A percentile compares a stretch with the other conserved stretches of the same genome.
phyloP scores from a whole-genome alignment of 37 sponge, comb jelly and placozoan species.

The Chondrilla cf. caribensis region DNA sequence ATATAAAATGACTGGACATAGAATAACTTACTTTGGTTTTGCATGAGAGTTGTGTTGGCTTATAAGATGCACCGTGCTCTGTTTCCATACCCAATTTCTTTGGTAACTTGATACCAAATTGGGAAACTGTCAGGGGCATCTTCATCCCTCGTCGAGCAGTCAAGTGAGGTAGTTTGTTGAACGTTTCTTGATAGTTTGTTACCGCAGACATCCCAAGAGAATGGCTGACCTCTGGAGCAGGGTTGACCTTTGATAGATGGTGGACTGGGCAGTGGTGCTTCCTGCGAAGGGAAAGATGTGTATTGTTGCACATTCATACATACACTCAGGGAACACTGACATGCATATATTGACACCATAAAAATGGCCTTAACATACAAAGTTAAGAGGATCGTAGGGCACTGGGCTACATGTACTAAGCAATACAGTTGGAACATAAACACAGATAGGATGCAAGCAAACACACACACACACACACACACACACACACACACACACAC shows the following conservation, averaged over 20 bases:
- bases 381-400: no score
- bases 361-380: no score
- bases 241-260: not conserved
- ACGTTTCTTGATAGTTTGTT: not conserved
- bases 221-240: not conserved
- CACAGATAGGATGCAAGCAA: no score
- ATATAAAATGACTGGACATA: no score
- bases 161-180: not conserved
- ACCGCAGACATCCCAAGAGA: not conserved
- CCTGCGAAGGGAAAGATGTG: no score
- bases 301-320: no score
- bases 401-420: no score
- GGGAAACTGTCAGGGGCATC: not conserved
- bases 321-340: no score
- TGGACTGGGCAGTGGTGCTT: slow-evolving; percentile 9
- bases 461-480: no score
- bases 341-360: no score
- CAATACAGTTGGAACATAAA: no score
- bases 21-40: not conserved
- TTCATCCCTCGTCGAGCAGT: not conserved
- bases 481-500: no score
- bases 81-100: not conserved
- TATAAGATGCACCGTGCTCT: not conserved
- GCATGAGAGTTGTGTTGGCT: not conserved
- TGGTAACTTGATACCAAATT: not conserved